A percentile compares a stretch with the other conserved stretches of the same genome.
Evolutionary conservation across 2,113 vertebrate genomes (phyloP).

Genomic region (Bos indicus): DNA sequence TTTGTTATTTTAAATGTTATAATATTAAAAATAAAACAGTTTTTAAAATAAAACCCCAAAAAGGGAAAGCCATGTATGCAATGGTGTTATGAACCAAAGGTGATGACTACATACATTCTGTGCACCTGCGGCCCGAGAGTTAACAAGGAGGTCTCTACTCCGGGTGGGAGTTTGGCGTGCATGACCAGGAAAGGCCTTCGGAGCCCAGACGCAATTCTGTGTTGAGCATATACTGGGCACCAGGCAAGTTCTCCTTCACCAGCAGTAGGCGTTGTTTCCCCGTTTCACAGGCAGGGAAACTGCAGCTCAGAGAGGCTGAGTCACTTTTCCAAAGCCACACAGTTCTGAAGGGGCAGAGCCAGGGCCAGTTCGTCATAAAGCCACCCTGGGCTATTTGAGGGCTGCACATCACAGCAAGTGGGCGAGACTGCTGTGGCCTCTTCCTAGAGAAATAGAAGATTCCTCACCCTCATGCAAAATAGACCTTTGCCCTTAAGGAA

Average conservation of each 20-base stretch:
- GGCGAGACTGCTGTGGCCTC: not conserved
- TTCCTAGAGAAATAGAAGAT: not conserved
- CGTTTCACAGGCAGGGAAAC: not conserved
- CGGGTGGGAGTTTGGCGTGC: not conserved
- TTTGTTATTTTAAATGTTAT: not conserved
- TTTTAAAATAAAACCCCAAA: not conserved
- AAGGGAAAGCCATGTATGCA: not conserved
- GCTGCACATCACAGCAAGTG: not conserved
- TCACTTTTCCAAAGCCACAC: not conserved
- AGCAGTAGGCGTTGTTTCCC: not conserved
- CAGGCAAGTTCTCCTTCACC: not conserved
- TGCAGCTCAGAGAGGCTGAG: not conserved
- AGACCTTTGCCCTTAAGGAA: not conserved
- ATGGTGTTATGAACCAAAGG: not conserved
- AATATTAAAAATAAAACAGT: conserved; percentile 5
- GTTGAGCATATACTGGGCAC: not conserved
- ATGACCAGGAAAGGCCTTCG: not conserved
- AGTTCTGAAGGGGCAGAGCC: not conserved
- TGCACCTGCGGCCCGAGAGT: not conserved
- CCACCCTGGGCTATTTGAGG: not conserved
- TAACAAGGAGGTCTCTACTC: not conserved
- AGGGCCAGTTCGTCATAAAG: not conserved
- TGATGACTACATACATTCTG: not conserved
- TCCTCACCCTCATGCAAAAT: not conserved
- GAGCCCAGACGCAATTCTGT: not conserved